phyloP scores from a whole-genome alignment of 2,888 invertebrate species.

The Rhagonycha fulva region DNA sequence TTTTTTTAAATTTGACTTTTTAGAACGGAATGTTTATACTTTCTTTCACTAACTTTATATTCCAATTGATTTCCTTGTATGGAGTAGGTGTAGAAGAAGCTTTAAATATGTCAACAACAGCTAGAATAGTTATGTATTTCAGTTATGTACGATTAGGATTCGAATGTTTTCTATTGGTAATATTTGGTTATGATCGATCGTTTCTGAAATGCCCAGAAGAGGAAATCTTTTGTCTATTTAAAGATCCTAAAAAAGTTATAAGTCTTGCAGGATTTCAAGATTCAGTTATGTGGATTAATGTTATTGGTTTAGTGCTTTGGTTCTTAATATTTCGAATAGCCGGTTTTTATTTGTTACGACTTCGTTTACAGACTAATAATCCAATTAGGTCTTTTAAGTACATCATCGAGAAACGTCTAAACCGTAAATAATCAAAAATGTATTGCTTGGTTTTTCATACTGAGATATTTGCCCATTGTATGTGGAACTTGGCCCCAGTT shows the following conservation, averaged over 20 bases:
- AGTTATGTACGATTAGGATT: constrained; percentile 73
- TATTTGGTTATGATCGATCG: constrained; percentile 75
- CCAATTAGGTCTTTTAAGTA: too few relatives aligned
- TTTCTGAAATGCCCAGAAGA: constrained; percentile 76
- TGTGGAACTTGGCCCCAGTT: too few relatives aligned
- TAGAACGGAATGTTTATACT: constrained; percentile 90
- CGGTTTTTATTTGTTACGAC: constrained; percentile 73
- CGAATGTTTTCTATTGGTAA: constrained; percentile 78
- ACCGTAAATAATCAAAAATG: too few relatives aligned
- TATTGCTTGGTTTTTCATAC: too few relatives aligned
- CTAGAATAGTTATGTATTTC: constrained; percentile 78
- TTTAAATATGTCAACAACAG: constrained; percentile 69
- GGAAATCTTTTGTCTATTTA: constrained; percentile 76
- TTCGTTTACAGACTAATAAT: constrained; percentile 67
- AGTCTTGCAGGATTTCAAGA: constrained; percentile 75
- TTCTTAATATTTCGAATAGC: constrained; percentile 66
- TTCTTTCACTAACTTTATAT: constrained; percentile 82
- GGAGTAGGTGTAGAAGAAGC: constrained; percentile 80
- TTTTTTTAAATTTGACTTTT: constrained; percentile 34
- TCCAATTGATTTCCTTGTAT: constrained; percentile 85
- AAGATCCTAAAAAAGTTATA: constrained; percentile 74
- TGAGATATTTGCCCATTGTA: too few relatives aligned
- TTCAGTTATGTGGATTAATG: constrained; percentile 69
- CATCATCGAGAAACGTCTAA: too few relatives aligned
- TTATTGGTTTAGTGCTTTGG: constrained; percentile 65